Evolutionary conservation across 2,888 invertebrate species (phyloP), one percentile per base, ranked within the genome.

Genomic region (Litoditis marina): DNA sequence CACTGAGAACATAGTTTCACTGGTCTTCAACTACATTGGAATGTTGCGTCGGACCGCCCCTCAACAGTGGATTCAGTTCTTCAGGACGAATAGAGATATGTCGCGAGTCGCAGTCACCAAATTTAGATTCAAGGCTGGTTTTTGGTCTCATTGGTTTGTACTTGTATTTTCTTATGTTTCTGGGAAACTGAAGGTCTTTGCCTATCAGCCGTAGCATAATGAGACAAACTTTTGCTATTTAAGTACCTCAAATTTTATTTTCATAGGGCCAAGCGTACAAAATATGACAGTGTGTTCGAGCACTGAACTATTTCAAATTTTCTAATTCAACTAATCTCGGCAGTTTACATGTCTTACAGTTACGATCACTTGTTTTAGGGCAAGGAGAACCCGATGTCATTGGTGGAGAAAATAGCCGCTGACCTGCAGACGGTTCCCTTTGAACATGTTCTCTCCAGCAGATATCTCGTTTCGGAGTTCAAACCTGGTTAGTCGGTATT

Each of bases 11-110:
- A 93, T 96, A 77, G 87, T 94, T 1, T 86, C 87, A 5, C 70
- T 85, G 62, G 80, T 83, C 27, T 86, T 84, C 77, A 87, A 92
- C 88, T 94, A 94, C 84, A 87, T 95, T 59, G 88, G 89, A 65
- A 88, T 95, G 90, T 81, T 96, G 66, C 88, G 88, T 50, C 28
- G 55, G 11, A 86, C 88, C 60, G 90, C 90, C 0, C 90, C 93
- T 0, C 88, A 91, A 81, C 87, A 90, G 76, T 93, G 94, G 92
- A 89, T 96, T 69, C n/a, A n/a, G n/a, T n/a, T n/a, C n/a, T n/a
- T n/a, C 93, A 92, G 85, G 89, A 94, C 66, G 96, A 98, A 85
- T 91, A 90, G 82, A 58, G 59, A 13, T 68, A 71, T 32, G 56
- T 78, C 11, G n/a, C n/a, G n/a, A n/a, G n/a, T 78, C 11, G 60